These are phyloP conservation scores for Cantharis flavilabris DNA, from an alignment of 2,888 invertebrate genomes.

Conservation along the genomic window DNA sequence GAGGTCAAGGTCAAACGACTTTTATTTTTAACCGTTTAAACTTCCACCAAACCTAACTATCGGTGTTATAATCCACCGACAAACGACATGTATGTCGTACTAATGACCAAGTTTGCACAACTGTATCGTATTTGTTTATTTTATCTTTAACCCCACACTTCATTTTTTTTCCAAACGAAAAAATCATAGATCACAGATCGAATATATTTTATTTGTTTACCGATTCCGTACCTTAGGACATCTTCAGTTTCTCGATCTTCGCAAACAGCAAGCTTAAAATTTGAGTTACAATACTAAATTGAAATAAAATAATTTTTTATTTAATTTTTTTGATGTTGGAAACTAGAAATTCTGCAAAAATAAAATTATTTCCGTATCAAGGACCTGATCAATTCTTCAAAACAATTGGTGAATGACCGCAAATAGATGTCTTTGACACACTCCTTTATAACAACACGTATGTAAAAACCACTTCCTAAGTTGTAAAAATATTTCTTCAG, in stretches of 20 bases:
- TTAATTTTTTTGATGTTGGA: neutral
- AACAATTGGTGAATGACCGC: constrained; percentile 14
- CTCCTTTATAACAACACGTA: neutral
- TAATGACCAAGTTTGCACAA: constrained; percentile 43
- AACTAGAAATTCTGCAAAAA: neutral
- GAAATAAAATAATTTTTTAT: too few species aligned
- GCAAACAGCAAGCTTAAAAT: too few species aligned
- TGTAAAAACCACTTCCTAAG: neutral
- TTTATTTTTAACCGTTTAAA: constrained; percentile 44
- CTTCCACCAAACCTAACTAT: constrained; percentile 42
- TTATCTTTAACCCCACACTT: neutral
- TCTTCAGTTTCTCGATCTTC: too few species aligned
- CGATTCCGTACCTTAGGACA: too few species aligned
- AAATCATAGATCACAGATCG: too few species aligned
- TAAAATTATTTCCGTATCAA: neutral
- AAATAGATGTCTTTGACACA: constrained; percentile 11
- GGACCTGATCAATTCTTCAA: neutral
- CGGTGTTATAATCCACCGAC: constrained; percentile 36
- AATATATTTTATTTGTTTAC: too few species aligned
- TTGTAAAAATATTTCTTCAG: neutral
- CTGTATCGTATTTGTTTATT: constrained; percentile 36
- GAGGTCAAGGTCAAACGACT: constrained; percentile 42
- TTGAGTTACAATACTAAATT: too few species aligned
- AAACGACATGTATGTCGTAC: constrained; percentile 38
- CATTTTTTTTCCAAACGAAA: too few species aligned